phyloP scores from a whole-genome alignment of 2,888 invertebrate species.

The Craniophora ligustri region DNA sequence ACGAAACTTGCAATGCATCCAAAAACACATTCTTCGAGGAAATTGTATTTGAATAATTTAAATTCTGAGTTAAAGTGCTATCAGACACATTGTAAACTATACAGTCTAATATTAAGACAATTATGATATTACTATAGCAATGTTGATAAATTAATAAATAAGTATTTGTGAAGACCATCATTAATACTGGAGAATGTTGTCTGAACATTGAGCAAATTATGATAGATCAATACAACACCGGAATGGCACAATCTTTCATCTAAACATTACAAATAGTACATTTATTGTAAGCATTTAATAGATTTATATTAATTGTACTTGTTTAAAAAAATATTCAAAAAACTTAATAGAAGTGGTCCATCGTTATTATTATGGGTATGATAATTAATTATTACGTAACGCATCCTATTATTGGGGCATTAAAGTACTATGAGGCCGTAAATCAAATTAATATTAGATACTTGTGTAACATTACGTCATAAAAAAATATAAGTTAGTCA shows the following conservation, averaged over 20 bases:
- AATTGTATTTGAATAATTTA: not conserved
- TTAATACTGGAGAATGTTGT: conserved; percentile 55
- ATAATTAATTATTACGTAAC: conserved; percentile 9
- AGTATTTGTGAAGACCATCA: conserved; percentile 8
- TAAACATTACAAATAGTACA: conserved; percentile 32
- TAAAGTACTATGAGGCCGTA: conserved; percentile 28
- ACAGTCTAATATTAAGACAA: not conserved
- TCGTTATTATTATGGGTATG: conserved; percentile 34
- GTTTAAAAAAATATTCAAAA: conserved; percentile 32
- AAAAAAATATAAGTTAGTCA: not conserved
- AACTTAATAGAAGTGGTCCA: conserved; percentile 48
- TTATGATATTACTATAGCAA: not conserved
- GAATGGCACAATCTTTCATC: conserved; percentile 42
- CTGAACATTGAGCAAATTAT: conserved; percentile 56
- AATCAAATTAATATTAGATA: conserved; percentile 4
- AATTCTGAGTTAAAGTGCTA: not conserved
- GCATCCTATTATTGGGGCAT: conserved; percentile 19
- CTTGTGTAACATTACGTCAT: conserved; percentile 3
- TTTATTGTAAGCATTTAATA: conserved; percentile 27
- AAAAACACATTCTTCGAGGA: not conserved
- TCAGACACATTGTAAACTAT: not conserved
- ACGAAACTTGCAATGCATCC: not conserved
- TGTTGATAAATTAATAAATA: not conserved
- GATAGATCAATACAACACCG: conserved; percentile 28
- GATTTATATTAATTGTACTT: conserved; percentile 46